These are phyloP conservation scores for Rhopalosiphum padi DNA, from an alignment of 1,140 invertebrate genomes.

Conservation along the genomic window DNA sequence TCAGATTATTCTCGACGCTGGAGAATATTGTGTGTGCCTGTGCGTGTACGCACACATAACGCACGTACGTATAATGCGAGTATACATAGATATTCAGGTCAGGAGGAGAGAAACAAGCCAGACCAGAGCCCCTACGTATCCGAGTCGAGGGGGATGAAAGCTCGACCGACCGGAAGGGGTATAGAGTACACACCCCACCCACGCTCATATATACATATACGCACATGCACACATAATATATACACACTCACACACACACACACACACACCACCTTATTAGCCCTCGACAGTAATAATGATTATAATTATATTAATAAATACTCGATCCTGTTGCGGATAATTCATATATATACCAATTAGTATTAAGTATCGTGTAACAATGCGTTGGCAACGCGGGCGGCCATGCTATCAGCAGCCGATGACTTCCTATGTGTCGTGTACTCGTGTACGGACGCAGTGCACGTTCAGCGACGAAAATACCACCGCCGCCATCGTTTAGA, in stretches of 20 bases:
- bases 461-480: background rate
- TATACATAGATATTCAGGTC: background rate
- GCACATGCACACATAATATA: background rate
- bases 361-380: background rate
- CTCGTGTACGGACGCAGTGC: background rate
- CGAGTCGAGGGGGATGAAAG: background rate
- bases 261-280: background rate
- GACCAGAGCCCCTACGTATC: too few relatives aligned
- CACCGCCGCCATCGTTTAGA: background rate
- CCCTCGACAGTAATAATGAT: background rate
- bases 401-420: background rate
- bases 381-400: background rate
- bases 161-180: background rate
- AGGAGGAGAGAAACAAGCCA: background rate
- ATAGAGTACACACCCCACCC: too few relatives aligned
- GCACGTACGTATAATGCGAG: too few relatives aligned
- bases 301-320: background rate
- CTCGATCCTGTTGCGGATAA: background rate
- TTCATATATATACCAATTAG: background rate
- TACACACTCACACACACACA: too few relatives aligned
- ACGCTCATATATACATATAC: background rate
- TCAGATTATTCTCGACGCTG: background rate
- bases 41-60: too few relatives aligned
- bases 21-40: background rate
- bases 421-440: too few relatives aligned